Percentiles rank a stretch among this genome's conserved stretches.
Conservation (phyloP, 2,888 invertebrate species). For the Meandrusa payeni region DNA sequence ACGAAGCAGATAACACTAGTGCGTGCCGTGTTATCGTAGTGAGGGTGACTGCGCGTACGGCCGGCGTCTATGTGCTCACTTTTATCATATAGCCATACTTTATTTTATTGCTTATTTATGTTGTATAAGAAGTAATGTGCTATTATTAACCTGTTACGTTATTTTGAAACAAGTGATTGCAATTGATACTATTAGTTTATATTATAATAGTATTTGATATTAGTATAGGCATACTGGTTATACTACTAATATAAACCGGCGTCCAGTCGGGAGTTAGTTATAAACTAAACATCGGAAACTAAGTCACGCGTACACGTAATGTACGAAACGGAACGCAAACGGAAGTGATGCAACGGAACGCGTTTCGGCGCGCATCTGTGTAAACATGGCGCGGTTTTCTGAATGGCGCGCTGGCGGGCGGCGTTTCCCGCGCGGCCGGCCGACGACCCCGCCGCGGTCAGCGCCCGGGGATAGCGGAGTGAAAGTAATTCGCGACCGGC, state of each 20-base stretch:
- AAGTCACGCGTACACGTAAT: constrained; percentile 56
- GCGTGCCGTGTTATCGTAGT: constrained; percentile 46
- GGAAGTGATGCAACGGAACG: constrained; percentile 77
- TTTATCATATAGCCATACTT: constrained; percentile 33
- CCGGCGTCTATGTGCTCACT: constrained; percentile 30
- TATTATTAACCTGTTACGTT: constrained; percentile 19
- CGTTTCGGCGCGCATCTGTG: constrained; percentile 79
- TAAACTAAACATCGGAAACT: constrained; percentile 36
- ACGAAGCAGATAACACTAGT: constrained; percentile 40
- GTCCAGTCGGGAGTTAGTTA: too few relatives aligned
- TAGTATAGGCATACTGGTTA: too few relatives aligned
- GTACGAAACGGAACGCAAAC: constrained; percentile 70
- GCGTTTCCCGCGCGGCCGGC: constrained; percentile 75
- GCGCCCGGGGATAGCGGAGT: constrained; percentile 75
- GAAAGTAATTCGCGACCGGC: constrained; percentile 78
- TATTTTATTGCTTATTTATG: constrained; percentile 32
- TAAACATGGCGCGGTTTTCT: constrained; percentile 77
- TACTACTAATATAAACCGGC: too few relatives aligned
- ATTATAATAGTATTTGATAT: too few relatives aligned
- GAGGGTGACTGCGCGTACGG: constrained; percentile 40
- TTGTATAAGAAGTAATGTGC: constrained; percentile 27
- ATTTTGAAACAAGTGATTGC: neutral
- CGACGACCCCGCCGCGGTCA: constrained; percentile 74
- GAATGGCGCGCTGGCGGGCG: constrained; percentile 62
- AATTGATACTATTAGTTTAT: too few relatives aligned